phyloP scores from a whole-genome alignment of 1,140 invertebrate genomes.

The Leptestheria dahalacensis region DNA sequence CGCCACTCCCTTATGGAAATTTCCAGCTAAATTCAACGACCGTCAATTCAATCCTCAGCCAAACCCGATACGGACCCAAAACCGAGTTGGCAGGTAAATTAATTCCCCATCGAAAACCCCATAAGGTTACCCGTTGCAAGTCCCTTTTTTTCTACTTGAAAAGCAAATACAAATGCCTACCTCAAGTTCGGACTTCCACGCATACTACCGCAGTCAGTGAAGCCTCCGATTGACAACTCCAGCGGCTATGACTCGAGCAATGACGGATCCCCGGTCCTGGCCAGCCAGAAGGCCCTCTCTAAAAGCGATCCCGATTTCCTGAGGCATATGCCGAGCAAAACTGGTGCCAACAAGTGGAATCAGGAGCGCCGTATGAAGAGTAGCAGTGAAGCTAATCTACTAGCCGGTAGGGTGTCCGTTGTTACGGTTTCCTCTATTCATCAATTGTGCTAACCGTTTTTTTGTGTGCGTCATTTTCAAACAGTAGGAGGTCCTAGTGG shows the following conservation, averaged over 20 bases:
- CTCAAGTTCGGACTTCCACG: constrained; percentile 81
- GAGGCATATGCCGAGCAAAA: constrained; percentile 18
- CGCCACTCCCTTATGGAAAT: constrained; percentile 77
- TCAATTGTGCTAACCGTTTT: neutral
- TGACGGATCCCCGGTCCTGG: constrained; percentile 29
- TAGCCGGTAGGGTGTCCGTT: constrained; percentile 28
- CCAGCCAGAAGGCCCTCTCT: constrained; percentile 29
- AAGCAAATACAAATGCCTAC: constrained; percentile 77
- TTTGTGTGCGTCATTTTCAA: too few relatives aligned
- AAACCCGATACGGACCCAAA: constrained; percentile 48
- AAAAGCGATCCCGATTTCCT: constrained; percentile 62
- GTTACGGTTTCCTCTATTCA: neutral
- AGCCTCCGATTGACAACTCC: constrained; percentile 40
- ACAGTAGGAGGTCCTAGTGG: neutral
- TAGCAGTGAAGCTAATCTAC: constrained; percentile 55
- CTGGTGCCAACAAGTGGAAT: constrained; percentile 29
- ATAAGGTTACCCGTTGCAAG: too few relatives aligned
- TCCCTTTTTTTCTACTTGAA: too few relatives aligned
- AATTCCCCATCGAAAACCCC: too few relatives aligned
- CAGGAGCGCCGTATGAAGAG: constrained; percentile 15
- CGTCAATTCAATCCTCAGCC: constrained; percentile 81
- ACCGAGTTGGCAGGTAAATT: constrained; percentile 49
- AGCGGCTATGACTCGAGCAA: constrained; percentile 74
- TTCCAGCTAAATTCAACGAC: constrained; percentile 87
- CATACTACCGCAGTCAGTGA: constrained; percentile 62